Conservation (phyloP, 2,797 vertebrate genomes). For the Bradypodion pumilum region DNA sequence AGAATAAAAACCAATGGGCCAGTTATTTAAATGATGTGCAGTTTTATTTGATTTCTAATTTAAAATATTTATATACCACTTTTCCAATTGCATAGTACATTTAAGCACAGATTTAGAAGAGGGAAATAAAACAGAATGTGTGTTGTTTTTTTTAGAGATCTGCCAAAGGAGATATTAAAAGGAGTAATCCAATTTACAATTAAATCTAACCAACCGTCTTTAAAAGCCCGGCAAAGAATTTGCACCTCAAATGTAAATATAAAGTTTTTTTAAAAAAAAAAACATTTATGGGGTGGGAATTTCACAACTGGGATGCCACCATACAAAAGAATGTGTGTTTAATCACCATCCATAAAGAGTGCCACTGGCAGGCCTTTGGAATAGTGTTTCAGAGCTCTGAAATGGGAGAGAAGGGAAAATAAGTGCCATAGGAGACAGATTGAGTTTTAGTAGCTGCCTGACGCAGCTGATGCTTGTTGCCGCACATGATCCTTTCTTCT, state of each 20-base stretch:
- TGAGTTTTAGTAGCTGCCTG: too few relatives aligned
- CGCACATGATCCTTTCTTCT: not conserved
- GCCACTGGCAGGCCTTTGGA: not conserved
- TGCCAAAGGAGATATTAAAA: not conserved
- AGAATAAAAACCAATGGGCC: not conserved
- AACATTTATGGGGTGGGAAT: not conserved
- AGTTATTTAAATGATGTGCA: not conserved
- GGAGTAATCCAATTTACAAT: not conserved
- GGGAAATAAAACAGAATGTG: not conserved
- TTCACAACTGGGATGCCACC: not conserved
- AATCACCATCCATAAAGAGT: not conserved
- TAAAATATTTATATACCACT: not conserved
- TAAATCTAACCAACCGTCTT: not conserved
- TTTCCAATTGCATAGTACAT: not conserved
- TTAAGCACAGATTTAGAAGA: not conserved
- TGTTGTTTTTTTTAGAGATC: not conserved
- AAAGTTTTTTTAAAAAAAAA: not conserved
- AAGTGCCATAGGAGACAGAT: not conserved
- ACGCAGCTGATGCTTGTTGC: not conserved
- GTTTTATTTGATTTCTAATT: not conserved
- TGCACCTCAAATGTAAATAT: not conserved
- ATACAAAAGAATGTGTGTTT: not conserved
- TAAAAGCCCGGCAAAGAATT: not conserved
- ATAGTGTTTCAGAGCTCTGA: not conserved
- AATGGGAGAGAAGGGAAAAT: not conserved